These are phyloP conservation scores for Hyaena hyaena DNA, from an alignment of 2,113 vertebrate genomes.

Conservation along the genomic window DNA sequence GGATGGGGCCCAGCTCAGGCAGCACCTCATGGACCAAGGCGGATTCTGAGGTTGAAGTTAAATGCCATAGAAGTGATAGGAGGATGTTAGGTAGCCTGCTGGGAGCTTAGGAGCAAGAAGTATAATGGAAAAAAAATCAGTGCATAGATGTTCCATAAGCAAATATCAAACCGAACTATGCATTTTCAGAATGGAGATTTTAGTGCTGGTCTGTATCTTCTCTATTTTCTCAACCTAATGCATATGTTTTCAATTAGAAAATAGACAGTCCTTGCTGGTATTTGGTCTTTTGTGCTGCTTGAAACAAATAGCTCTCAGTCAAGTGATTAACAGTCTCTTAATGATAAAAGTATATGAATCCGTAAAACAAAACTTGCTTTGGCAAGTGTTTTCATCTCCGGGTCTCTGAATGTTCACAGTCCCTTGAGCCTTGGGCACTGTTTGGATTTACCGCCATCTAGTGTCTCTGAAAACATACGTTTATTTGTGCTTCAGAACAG, in stretches of 20 bases:
- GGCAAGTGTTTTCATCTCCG: not conserved
- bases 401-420: not conserved
- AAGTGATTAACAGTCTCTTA: not conserved
- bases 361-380: conserved; percentile 25
- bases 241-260: conserved; percentile 9
- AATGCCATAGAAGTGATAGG: not conserved
- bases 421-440: not conserved
- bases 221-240: conserved; percentile 12
- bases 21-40: not conserved
- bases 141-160: not conserved
- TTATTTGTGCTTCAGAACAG: conserved; percentile 49
- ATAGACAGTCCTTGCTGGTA: not conserved
- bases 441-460: conserved; percentile 86
- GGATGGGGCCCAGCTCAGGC: no score
- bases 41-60: not conserved
- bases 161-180: not conserved
- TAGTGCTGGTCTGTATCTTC: not conserved
- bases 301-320: not conserved
- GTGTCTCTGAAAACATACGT: conserved; percentile 56
- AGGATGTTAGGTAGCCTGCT: not conserved
- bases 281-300: conserved; percentile 16
- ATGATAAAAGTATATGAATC: not conserved
- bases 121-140: not conserved
- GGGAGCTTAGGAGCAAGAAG: not conserved
- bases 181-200: conserved; percentile 16